Evolutionary conservation across 2,113 vertebrate genomes (phyloP), one percentile per base, ranked within the genome.

Genomic region (Danionella cerebrum): DNA sequence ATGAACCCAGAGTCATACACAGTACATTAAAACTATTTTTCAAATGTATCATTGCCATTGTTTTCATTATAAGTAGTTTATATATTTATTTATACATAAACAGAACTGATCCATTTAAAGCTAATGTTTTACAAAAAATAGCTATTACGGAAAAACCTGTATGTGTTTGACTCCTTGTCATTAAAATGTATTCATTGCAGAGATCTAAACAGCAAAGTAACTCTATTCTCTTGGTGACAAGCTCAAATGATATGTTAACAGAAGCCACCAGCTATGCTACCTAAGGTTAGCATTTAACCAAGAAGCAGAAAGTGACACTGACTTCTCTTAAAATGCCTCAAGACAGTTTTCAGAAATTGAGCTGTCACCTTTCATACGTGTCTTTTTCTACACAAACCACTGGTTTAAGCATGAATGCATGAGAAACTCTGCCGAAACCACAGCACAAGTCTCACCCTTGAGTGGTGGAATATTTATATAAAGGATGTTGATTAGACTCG

Each of bases 231-330:
- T 48, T 57, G 45, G 27, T 54, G 72, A 51, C 25, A 44, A 24
- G 73, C 70, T 72, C 63, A 73, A 21, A 53, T 72, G 65, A 73
- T 67, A 68, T 60, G 55, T 64, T 78, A 78, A 75, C 63, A 38
- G 69, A 60, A 71, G 76, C 76, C 72, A 69, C 50, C 25, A 75
- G 76, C 65, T 70, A 75, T 59, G 27, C 55, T 70, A 70, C 70
- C 70, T 73, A 57, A 63, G 70, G 72, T 67, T 64, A 73, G 18
- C 72, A 75, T 73, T 75, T 75, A 78, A 73, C 55, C 29, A 29
- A 51, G 62, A 51, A 67, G 44, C 71, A 71, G 60, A 58, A 44
- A 65, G 50, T 58, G 69, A 69, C 59, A 72, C 59, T n/a, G 54
- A 18, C 55, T 70, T 66, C 54, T 50, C 54, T 55, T 31, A 51